Base-by-base conservation (phyloP, 2,888 invertebrate genomes). In the Halictus quadricinctus region DNA sequence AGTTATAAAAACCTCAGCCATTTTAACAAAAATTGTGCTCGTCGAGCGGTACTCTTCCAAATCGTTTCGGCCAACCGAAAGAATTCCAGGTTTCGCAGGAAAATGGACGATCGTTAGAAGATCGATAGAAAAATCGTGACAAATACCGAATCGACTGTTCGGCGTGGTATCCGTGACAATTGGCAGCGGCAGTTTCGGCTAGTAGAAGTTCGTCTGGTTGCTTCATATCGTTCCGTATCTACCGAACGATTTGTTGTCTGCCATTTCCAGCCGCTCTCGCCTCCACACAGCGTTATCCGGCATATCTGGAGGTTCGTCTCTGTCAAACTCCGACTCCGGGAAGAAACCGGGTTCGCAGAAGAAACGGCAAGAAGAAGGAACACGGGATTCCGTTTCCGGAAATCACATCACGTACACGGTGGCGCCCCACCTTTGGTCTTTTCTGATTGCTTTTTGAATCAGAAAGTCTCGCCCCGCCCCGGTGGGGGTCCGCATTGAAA, bases 201-300 rank as follows among this genome's bases (percentile, higher is more conserved):
- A 3, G 72, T 18, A 36, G 81, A 48, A 74, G 73, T 85, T 76
- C 69, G 72, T 78, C 70, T 79, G 80, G 58, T 79, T n/a, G 78
- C 74, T 36, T 64, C 54, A 75, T 84, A 87, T 85, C 88, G 75
- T 60, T 50, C 76, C 79, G 86, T 80, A 88, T 88, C 87, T 82
- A 78, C 85, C 82, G 81, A 85, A 89, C 91, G 78, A 91, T 91
- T 91, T 91, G 90, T 91, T 85, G 80, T 79, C 88, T 84, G 90
- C 88, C 91, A 89, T 76, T 88, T 87, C 86, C 77, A 64, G 79
- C 82, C 77, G 64, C 72, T 73, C 60, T 60, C 81, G 74, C 72
- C 76, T 72, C 72, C 81, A 46, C 87, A 77, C 36, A 36, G 36
- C 74, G 73, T 87, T 82, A 90, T 90, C 88, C 87, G 84, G 90